These are phyloP conservation scores for Gephyroberyx darwinii DNA, from an alignment of 2,797 vertebrate genomes.

Conservation along the genomic window DNA sequence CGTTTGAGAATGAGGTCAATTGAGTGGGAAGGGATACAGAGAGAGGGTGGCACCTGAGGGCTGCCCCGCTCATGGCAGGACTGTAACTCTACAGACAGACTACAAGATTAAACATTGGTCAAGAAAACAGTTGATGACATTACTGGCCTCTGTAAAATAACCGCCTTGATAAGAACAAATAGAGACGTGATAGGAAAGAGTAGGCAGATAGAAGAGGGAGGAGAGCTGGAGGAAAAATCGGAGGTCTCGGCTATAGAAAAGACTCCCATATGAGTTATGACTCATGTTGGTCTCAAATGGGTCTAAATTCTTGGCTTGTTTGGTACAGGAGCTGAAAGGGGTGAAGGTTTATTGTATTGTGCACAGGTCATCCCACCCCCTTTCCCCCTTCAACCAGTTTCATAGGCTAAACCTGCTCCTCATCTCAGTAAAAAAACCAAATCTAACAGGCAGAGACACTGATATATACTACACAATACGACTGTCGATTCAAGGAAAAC, in stretches of 20 bases:
- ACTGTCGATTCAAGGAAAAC: constrained; percentile 23
- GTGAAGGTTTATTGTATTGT: constrained; percentile 53
- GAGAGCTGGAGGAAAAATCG: neutral
- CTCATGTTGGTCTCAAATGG: constrained; percentile 53
- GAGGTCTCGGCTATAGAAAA: neutral
- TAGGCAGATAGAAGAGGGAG: neutral
- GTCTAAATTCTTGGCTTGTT: constrained; percentile 12
- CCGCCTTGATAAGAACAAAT: neutral
- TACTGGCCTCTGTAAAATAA: neutral
- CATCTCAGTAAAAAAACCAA: constrained; percentile 26
- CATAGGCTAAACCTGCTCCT: constrained; percentile 20
- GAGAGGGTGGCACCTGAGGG: neutral
- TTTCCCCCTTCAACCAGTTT: constrained; percentile 8
- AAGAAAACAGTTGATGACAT: neutral
- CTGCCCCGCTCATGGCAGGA: neutral
- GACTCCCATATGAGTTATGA: constrained; percentile 29
- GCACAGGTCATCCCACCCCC: constrained; percentile 46
- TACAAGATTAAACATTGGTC: neutral
- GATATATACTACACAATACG: constrained; percentile 3
- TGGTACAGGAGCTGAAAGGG: constrained; percentile 40
- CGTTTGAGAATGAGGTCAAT: no score
- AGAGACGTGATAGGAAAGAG: constrained; percentile 7
- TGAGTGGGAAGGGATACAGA: no score
- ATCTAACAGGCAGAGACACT: constrained; percentile 9
- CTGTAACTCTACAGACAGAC: neutral